Percentiles rank a stretch among this genome's conserved stretches.
Conservation (phyloP, 2,113 vertebrate genomes). For the Cochlearius cochlearius region DNA sequence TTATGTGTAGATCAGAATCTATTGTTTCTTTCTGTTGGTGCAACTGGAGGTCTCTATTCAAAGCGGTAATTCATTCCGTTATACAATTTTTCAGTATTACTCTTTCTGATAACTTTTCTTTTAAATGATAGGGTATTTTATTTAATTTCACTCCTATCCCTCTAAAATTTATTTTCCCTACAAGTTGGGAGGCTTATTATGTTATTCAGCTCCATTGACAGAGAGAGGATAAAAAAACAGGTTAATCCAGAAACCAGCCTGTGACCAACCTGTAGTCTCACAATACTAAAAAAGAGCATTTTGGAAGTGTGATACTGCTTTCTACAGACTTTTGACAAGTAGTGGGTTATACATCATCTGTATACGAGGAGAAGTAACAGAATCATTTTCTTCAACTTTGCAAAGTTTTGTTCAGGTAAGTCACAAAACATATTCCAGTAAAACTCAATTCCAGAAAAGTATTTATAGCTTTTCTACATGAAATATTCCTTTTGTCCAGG, state of each 20-base stretch:
- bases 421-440: neutral
- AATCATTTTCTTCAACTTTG: neutral
- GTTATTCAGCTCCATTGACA: neutral
- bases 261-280: neutral
- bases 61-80: neutral
- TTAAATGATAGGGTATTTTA: neutral
- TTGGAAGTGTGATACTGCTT: neutral
- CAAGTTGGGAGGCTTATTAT: neutral
- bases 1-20: neutral
- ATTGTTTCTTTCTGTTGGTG: neutral
- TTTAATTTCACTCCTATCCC: neutral
- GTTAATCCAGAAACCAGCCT: neutral
- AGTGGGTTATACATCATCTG: neutral
- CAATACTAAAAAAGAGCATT: neutral
- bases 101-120: neutral
- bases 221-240: neutral
- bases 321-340: neutral
- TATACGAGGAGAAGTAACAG: neutral
- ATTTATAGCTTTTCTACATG: neutral
- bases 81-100: neutral
- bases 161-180: neutral
- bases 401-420: neutral
- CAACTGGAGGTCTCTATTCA: neutral
- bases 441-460: neutral
- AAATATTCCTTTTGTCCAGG: neutral